Evolutionary conservation across 2,888 invertebrate genomes (phyloP).

Genomic region (Pseudeuparius sepicola): DNA sequence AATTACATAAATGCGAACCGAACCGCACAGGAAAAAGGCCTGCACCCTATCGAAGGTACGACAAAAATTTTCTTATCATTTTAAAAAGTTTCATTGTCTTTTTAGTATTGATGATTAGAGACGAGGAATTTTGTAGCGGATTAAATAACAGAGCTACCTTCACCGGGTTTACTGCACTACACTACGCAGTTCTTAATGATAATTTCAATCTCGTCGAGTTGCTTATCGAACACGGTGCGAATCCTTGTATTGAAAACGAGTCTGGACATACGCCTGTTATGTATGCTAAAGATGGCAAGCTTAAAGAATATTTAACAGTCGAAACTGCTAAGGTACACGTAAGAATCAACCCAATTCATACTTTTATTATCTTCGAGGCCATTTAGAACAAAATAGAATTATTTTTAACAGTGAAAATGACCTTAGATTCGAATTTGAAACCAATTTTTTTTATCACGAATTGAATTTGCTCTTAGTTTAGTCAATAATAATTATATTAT

Average conservation of each 20-base stretch:
- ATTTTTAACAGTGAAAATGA: too few relatives aligned
- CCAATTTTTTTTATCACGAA: conserved; percentile 8
- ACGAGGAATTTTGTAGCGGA: conserved; percentile 70
- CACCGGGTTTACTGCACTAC: conserved; percentile 77
- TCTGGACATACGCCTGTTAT: conserved; percentile 65
- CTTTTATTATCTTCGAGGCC: too few relatives aligned
- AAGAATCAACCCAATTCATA: too few relatives aligned
- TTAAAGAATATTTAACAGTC: conserved; percentile 52
- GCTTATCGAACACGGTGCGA: conserved; percentile 63
- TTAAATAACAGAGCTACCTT: conserved; percentile 66
- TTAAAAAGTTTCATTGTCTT: too few relatives aligned
- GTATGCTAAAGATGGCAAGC: conserved; percentile 56
- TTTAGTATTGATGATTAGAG: conserved; percentile 53
- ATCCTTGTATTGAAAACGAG: conserved; percentile 66
- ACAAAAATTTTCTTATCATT: too few relatives aligned
- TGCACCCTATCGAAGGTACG: conserved; percentile 65
- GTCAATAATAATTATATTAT: too few relatives aligned
- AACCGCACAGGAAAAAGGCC: conserved; percentile 53
- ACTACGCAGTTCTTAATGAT: conserved; percentile 77
- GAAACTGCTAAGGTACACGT: conserved; percentile 42
- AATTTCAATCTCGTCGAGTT: conserved; percentile 51
- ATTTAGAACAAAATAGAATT: too few relatives aligned
- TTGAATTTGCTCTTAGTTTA: too few relatives aligned
- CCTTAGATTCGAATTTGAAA: too few relatives aligned
- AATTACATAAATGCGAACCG: conserved; percentile 61